These are phyloP conservation scores for Byasa hedistus DNA, from an alignment of 2,888 invertebrate species.

Conservation along the genomic window DNA sequence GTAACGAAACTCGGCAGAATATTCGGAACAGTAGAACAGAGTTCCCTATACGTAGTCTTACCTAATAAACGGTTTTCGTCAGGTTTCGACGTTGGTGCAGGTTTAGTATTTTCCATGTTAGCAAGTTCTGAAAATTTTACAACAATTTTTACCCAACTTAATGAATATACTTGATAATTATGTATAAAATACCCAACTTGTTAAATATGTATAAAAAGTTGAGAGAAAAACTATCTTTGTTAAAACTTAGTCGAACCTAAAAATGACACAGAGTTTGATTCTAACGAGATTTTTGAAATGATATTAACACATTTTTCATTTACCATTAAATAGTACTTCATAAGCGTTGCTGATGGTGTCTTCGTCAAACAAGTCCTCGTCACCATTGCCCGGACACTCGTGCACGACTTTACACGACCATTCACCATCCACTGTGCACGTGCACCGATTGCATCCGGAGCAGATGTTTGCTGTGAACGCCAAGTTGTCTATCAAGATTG, in stretches of 20 bases:
- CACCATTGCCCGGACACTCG: slow-evolving; percentile 42
- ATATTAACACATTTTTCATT: not conserved
- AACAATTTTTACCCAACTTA: not conserved
- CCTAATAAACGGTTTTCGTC: slow-evolving; percentile 17
- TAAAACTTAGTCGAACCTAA: not conserved
- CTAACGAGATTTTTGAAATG: not conserved
- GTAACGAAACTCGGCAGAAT: not conserved
- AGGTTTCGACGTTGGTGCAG: not conserved
- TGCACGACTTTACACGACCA: slow-evolving; percentile 51
- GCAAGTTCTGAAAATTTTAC: slow-evolving; percentile 12
- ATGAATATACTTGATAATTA: not conserved
- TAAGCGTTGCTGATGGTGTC: slow-evolving; percentile 40
- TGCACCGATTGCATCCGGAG: slow-evolving; percentile 57
- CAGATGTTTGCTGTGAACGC: slow-evolving; percentile 53
- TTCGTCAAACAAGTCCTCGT: slow-evolving; percentile 32
- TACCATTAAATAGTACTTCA: slow-evolving; percentile 42
- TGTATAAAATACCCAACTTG: too few species aligned
- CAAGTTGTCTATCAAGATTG: not conserved
- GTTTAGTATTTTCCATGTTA: slow-evolving; percentile 2
- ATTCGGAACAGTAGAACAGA: slow-evolving; percentile 52
- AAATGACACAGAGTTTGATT: not conserved
- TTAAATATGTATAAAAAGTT: too few species aligned
- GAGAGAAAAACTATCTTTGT: too few species aligned
- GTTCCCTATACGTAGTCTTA: not conserved
- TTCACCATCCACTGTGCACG: slow-evolving; percentile 44